phyloP scores from a whole-genome alignment of 2,888 invertebrate genomes.

The Harmothoe impar region DNA sequence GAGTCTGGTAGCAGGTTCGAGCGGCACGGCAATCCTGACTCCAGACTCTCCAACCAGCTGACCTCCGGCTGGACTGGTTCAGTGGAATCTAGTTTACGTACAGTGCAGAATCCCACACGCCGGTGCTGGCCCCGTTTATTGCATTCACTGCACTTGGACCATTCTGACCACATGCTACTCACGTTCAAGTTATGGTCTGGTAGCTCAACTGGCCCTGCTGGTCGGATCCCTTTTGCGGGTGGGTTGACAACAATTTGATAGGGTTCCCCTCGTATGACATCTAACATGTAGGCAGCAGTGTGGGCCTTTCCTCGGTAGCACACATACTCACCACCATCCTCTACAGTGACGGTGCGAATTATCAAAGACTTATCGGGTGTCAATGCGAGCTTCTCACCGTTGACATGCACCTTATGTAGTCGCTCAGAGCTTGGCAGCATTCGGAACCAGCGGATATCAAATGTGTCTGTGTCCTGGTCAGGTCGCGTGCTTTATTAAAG shows the following conservation, averaged over 20 bases:
- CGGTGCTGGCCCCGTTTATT: slow-evolving; percentile 86
- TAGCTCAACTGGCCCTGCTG: slow-evolving; percentile 83
- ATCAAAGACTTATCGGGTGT: slow-evolving; percentile 43
- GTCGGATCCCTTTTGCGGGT: neutral
- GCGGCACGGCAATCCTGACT: slow-evolving; percentile 86
- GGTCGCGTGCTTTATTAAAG: slow-evolving; percentile 70
- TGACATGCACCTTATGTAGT: neutral
- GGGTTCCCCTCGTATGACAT: slow-evolving; percentile 69
- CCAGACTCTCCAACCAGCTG: slow-evolving; percentile 72
- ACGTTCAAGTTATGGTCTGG: slow-evolving; percentile 84
- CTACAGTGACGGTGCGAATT: slow-evolving; percentile 32
- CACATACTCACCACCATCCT: slow-evolving; percentile 62
- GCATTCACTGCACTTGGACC: slow-evolving; percentile 88
- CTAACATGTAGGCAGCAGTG: slow-evolving; percentile 76
- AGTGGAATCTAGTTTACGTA: slow-evolving; percentile 71
- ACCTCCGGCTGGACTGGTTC: slow-evolving; percentile 6
- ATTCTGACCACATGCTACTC: slow-evolving; percentile 87
- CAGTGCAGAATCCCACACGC: slow-evolving; percentile 87
- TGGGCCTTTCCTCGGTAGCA: slow-evolving; percentile 44
- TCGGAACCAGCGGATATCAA: slow-evolving; percentile 72
- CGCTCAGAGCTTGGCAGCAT: neutral
- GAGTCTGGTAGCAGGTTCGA: slow-evolving; percentile 85
- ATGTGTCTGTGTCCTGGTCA: slow-evolving; percentile 68
- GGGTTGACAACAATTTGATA: neutral
- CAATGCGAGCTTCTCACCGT: slow-evolving; percentile 37